Conservation (phyloP, 2,113 vertebrate genomes). For the Neotragus pygmaeus region DNA sequence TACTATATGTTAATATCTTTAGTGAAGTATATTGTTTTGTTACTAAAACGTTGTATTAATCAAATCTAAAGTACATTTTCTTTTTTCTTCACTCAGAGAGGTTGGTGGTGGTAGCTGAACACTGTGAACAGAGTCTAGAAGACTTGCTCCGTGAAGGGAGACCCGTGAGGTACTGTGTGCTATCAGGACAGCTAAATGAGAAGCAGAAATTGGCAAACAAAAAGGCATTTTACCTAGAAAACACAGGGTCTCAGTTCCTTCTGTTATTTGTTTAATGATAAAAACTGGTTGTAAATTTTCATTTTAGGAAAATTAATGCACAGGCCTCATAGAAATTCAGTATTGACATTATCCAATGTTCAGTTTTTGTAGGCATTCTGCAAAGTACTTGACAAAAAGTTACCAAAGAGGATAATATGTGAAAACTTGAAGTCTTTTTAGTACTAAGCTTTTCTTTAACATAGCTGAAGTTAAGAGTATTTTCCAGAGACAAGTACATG, state of each 20-base stretch:
- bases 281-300: slow-evolving; percentile 20
- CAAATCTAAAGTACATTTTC: slow-evolving; percentile 6
- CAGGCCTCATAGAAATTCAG: not conserved
- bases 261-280: slow-evolving; percentile 22
- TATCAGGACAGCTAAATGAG: not conserved
- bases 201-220: not conserved
- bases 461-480: not conserved
- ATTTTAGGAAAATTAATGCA: slow-evolving; percentile 44
- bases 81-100: slow-evolving; percentile 83
- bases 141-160: slow-evolving; percentile 89
- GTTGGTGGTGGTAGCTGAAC: slow-evolving; percentile 95
- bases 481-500: not conserved
- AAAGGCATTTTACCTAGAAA: not conserved
- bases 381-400: not conserved
- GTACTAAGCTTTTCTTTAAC: not conserved
- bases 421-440: not conserved
- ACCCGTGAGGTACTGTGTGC: slow-evolving; percentile 84
- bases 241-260: not conserved
- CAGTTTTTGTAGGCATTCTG: not conserved
- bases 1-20: not conserved
- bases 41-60: not conserved
- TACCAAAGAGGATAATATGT: not conserved
- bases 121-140: slow-evolving; percentile 90
- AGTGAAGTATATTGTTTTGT: not conserved
- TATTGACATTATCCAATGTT: not conserved